These are phyloP conservation scores for Troilus luridus DNA, from an alignment of 2,888 invertebrate species.

Conservation along the genomic window DNA sequence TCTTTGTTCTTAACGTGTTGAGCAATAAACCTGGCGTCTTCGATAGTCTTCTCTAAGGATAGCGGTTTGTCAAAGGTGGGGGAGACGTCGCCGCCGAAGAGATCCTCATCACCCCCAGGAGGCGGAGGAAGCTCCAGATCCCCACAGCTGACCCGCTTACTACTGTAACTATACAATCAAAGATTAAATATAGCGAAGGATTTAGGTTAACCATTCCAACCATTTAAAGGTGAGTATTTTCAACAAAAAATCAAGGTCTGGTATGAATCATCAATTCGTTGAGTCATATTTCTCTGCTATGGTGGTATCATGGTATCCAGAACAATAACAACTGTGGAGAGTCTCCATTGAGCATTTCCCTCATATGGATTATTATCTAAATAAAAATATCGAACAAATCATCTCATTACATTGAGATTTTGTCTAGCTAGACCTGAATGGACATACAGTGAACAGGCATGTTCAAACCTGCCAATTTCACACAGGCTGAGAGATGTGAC, in stretches of 20 bases:
- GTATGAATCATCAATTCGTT: background rate
- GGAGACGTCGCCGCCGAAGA: slow-evolving; percentile 76
- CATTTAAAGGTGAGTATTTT: slow-evolving; percentile 68
- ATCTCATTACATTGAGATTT: too few species aligned
- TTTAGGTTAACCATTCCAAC: slow-evolving; percentile 72
- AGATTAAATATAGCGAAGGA: background rate
- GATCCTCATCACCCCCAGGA: slow-evolving; percentile 86
- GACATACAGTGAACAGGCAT: too few species aligned
- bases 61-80: slow-evolving; percentile 85
- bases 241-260: background rate
- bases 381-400: too few species aligned
- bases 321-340: too few species aligned
- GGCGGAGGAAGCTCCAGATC: slow-evolving; percentile 80
- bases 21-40: slow-evolving; percentile 93
- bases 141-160: slow-evolving; percentile 71
- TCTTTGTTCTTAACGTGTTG: slow-evolving; percentile 96
- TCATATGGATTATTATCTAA: too few species aligned
- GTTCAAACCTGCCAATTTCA: too few species aligned
- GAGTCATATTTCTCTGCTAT: too few species aligned
- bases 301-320: too few species aligned
- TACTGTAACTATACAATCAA: slow-evolving; percentile 25
- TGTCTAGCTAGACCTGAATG: too few species aligned
- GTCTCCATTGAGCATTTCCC: too few species aligned
- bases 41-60: slow-evolving; percentile 88
- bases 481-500: too few species aligned